These are phyloP conservation scores for Chauna torquata DNA, from an alignment of 2,113 vertebrate species.

Conservation along the genomic window DNA sequence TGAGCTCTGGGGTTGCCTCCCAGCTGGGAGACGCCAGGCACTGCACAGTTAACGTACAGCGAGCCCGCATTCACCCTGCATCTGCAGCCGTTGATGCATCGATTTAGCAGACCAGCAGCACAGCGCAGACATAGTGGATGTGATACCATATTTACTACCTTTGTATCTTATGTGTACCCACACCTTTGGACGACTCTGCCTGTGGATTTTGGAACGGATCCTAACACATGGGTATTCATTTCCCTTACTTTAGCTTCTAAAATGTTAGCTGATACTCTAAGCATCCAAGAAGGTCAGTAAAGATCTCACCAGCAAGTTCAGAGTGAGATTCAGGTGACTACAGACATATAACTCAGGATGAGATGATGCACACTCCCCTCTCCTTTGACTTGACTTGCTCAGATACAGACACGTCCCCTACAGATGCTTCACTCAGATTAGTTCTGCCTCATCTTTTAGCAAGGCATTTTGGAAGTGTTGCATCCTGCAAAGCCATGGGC, in stretches of 20 bases:
- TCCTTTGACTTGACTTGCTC: not conserved
- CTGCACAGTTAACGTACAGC: not conserved
- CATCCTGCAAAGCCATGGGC: not conserved
- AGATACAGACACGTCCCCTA: not conserved
- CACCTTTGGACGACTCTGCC: not conserved
- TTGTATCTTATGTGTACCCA: too few species aligned
- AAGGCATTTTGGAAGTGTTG: not conserved
- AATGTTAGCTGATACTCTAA: not conserved
- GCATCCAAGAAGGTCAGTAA: not conserved
- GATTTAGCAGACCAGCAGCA: not conserved
- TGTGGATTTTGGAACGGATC: not conserved
- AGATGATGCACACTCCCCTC: not conserved
- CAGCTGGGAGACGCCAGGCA: not conserved
- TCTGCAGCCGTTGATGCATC: not conserved
- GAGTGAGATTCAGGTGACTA: not conserved
- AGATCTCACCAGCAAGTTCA: not conserved
- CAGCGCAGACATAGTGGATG: not conserved
- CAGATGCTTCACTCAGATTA: not conserved
- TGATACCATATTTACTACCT: not conserved
- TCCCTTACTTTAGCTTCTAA: not conserved
- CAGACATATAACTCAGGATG: not conserved
- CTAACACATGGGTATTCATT: not conserved
- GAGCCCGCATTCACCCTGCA: not conserved
- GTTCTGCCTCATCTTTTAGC: not conserved
- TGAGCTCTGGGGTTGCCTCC: not conserved